A percentile compares a stretch with the other conserved stretches of the same genome.
phyloP scores from a whole-genome alignment of 2,113 vertebrate genomes.

The Globicephala melas region DNA sequence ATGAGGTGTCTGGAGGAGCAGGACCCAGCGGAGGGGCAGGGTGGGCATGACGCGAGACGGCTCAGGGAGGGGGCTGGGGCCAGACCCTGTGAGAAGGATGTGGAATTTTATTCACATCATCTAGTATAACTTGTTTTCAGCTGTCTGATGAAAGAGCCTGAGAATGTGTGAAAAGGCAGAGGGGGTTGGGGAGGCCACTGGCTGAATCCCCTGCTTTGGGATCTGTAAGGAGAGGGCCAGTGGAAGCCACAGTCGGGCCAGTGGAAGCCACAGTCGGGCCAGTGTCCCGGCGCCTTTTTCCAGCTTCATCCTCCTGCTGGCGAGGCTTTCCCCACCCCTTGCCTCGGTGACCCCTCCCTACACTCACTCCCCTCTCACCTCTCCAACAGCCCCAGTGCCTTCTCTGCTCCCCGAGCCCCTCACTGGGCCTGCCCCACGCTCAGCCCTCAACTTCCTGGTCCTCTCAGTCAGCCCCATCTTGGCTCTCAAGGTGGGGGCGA shows the following conservation, averaged over 20 bases:
- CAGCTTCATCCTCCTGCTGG: not conserved
- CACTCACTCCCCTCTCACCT: not conserved
- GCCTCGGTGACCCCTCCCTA: not conserved
- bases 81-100: not conserved
- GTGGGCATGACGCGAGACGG: accelerated
- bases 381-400: not conserved
- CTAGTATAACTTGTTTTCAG: not conserved
- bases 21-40: not conserved
- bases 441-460: not conserved
- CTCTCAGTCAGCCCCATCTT: not conserved
- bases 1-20: not conserved
- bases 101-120: not conserved
- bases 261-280: not conserved
- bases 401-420: not conserved
- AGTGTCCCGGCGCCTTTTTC: not conserved
- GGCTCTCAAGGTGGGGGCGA: not conserved
- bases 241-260: not conserved
- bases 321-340: not conserved
- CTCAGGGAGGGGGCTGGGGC: not conserved
- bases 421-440: too few relatives aligned
- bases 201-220: not conserved
- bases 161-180: not conserved
- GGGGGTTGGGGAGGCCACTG: not conserved
- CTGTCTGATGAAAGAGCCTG: not conserved
- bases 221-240: not conserved